Percentiles rank a stretch among this genome's conserved stretches.
phyloP scores from a whole-genome alignment of 2,888 invertebrate genomes.

The Bedellia somnulentella region DNA sequence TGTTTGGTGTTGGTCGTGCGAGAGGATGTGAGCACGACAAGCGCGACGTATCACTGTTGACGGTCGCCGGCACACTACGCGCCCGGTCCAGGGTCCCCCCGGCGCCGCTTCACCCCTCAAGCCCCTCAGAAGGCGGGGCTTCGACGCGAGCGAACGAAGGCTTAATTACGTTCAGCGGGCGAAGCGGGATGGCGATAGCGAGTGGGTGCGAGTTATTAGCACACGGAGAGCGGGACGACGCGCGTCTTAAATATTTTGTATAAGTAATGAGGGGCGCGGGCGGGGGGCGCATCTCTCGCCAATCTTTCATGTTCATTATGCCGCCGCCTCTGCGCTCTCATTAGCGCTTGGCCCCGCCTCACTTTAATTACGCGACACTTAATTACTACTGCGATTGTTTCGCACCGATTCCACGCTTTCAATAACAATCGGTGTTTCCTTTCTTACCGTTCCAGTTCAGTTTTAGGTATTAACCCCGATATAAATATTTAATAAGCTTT shows the following conservation, averaged over 20 bases:
- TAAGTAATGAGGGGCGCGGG: constrained; percentile 63
- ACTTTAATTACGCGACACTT: constrained; percentile 46
- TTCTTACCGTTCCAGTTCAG: too few species aligned
- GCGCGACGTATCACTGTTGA: constrained; percentile 46
- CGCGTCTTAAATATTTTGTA: constrained; percentile 63
- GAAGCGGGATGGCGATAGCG: constrained; percentile 54
- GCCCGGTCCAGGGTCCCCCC: constrained; percentile 29
- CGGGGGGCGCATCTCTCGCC: constrained; percentile 56
- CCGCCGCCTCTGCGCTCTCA: constrained; percentile 54
- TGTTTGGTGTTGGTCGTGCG: constrained; percentile 39
- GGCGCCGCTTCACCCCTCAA: constrained; percentile 13
- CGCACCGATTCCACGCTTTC: too few species aligned
- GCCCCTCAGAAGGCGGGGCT: constrained; percentile 26
- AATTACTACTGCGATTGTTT: too few species aligned
- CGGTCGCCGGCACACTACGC: constrained; percentile 59
- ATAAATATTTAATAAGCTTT: too few species aligned
- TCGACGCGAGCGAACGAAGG: constrained; percentile 44
- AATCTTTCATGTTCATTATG: constrained; percentile 61
- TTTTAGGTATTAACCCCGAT: too few species aligned
- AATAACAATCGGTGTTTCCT: too few species aligned
- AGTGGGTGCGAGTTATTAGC: constrained; percentile 68
- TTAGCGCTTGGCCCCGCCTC: constrained; percentile 55
- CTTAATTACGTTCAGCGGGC: constrained; percentile 56
- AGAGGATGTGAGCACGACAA: constrained; percentile 31
- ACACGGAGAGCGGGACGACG: constrained; percentile 65